Conservation (phyloP, 2,888 invertebrate genomes). For the Leptopilina myrica region DNA sequence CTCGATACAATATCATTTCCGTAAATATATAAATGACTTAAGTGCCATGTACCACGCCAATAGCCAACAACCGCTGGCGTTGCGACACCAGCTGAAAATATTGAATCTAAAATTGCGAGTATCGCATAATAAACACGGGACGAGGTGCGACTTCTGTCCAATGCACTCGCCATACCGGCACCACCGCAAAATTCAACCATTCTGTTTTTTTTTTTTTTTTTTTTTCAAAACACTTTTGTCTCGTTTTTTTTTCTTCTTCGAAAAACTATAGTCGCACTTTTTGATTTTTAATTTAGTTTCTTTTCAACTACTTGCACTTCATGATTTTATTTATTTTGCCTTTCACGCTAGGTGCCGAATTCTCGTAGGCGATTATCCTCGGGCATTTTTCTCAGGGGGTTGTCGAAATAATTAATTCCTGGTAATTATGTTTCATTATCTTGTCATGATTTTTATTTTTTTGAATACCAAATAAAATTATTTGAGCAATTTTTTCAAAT, state of each 20-base stretch:
- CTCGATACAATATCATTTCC: constrained; percentile 81
- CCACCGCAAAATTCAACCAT: constrained; percentile 81
- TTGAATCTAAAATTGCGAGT: constrained; percentile 84
- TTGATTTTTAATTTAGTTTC: too few species aligned
- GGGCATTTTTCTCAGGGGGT: background rate
- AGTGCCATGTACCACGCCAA: constrained; percentile 92
- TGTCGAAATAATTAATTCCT: too few species aligned
- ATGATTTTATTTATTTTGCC: constrained; percentile 24
- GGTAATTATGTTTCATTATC: too few species aligned
- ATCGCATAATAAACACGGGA: constrained; percentile 77
- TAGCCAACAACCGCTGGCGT: constrained; percentile 90
- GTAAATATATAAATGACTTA: constrained; percentile 85
- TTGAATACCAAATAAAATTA: too few species aligned
- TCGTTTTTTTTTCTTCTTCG: too few species aligned
- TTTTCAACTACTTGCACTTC: constrained; percentile 58
- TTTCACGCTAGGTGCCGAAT: constrained; percentile 18
- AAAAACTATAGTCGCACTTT: too few species aligned
- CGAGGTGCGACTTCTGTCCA: constrained; percentile 77
- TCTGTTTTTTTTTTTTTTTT: constrained; percentile 57
- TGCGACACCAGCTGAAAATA: constrained; percentile 85
- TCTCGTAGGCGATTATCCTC: background rate
- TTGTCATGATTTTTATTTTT: background rate
- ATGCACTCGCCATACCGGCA: constrained; percentile 82
- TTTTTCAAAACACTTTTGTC: too few species aligned
- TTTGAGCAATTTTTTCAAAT: too few species aligned